These are phyloP conservation scores for Brachyhypopomus occidentalis DNA, from an alignment of 2,113 vertebrate species.

Conservation along the genomic window DNA sequence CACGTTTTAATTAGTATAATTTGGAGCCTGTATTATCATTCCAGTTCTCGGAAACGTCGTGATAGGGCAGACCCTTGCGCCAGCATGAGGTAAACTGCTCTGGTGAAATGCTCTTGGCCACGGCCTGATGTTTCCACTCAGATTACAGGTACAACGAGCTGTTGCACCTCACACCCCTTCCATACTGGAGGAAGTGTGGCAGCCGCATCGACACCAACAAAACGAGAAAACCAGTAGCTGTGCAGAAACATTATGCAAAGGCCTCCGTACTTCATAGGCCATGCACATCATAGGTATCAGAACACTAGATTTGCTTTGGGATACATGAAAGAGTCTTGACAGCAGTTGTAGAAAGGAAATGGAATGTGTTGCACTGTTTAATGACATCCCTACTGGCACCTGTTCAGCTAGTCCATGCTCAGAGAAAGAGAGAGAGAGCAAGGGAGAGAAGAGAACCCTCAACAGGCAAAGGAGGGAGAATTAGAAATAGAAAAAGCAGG, in stretches of 20 bases:
- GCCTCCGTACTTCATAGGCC: conserved; percentile 12
- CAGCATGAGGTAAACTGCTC: background rate
- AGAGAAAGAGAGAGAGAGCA: background rate
- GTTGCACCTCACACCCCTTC: conserved; percentile 25
- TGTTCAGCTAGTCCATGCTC: background rate
- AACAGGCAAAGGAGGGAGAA: too few relatives aligned
- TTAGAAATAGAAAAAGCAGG: background rate
- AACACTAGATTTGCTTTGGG: conserved; percentile 2
- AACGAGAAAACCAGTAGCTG: background rate
- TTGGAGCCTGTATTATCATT: too few relatives aligned
- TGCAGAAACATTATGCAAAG: background rate
- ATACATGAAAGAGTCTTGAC: conserved; percentile 2
- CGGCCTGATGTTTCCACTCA: background rate
- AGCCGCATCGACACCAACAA: background rate
- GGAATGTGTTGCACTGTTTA: conserved; percentile 35
- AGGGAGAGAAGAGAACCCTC: background rate
- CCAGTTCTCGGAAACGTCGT: too few relatives aligned
- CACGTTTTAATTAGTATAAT: too few relatives aligned
- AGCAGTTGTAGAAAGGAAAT: conserved; percentile 24
- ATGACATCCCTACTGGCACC: conserved; percentile 36
- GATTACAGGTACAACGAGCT: conserved; percentile 33
- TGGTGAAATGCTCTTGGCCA: background rate
- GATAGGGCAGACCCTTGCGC: too few relatives aligned
- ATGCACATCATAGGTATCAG: conserved; percentile 27
- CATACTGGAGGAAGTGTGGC: conserved; percentile 2